A percentile compares a stretch with the other conserved stretches of the same genome.
Evolutionary conservation across 2,113 vertebrate genomes (phyloP).

Genomic region (Sinocyclocheilus rhinocerous): DNA sequence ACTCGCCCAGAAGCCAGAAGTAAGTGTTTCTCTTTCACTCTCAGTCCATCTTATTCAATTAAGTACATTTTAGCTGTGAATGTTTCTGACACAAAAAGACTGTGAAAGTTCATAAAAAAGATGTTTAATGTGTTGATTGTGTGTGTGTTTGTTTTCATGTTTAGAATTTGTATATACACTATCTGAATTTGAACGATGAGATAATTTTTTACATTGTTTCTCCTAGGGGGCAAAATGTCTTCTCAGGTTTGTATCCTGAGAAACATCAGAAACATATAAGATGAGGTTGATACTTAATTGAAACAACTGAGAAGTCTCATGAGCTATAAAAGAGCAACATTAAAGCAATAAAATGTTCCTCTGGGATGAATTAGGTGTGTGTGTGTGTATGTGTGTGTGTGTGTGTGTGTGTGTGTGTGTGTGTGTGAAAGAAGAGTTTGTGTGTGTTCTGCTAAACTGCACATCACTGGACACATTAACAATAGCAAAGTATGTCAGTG

Average conservation of each 20-base stretch:
- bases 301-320: neutral
- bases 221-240: neutral
- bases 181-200: neutral
- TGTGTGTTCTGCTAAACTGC: conserved; percentile 49
- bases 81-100: neutral
- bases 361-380: neutral
- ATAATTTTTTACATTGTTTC: neutral
- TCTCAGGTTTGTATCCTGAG: neutral
- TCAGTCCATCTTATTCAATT: too few relatives aligned
- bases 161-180: neutral
- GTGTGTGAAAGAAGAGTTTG: conserved; percentile 39
- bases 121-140: neutral
- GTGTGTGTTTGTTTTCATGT: neutral
- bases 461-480: conserved; percentile 37
- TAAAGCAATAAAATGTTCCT: neutral
- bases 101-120: neutral
- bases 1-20: neutral
- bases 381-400: too few relatives aligned
- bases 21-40: neutral
- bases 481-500: conserved; percentile 46
- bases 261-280: neutral
- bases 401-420: too few relatives aligned
- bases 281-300: neutral
- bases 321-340: neutral
- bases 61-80: too few relatives aligned